phyloP scores from a whole-genome alignment of 1,140 invertebrate genomes.

The Solen grandis region DNA sequence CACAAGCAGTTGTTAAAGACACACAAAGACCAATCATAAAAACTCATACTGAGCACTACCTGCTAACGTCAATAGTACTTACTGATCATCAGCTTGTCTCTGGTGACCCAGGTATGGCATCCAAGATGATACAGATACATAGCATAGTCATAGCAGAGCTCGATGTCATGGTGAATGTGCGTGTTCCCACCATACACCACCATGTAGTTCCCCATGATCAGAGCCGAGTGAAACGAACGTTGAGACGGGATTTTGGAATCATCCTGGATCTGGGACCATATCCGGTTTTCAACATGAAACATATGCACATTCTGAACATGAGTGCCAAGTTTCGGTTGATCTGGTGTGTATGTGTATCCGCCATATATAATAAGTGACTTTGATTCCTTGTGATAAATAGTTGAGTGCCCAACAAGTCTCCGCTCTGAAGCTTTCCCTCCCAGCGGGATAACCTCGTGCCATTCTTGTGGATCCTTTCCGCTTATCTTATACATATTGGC shows the following conservation, averaged over 20 bases:
- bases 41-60: too few species aligned
- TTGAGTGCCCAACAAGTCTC: constrained; percentile 93
- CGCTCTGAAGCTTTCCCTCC: constrained; percentile 93
- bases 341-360: constrained; percentile 85
- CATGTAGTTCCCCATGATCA: constrained; percentile 95
- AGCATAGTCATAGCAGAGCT: constrained; percentile 95
- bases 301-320: constrained; percentile 90
- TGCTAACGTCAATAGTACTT: too few species aligned
- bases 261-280: constrained; percentile 81
- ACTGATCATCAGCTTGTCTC: constrained; percentile 42
- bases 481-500: constrained; percentile 80
- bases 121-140: constrained; percentile 96
- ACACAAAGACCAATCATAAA: too few species aligned
- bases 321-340: constrained; percentile 75
- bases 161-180: constrained; percentile 94
- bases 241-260: constrained; percentile 90
- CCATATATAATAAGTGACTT: constrained; percentile 95
- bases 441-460: constrained; percentile 81
- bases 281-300: constrained; percentile 87
- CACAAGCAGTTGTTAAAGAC: too few species aligned
- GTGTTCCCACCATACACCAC: constrained; percentile 94
- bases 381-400: constrained; percentile 90
- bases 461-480: constrained; percentile 68
- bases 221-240: constrained; percentile 94
- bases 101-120: constrained; percentile 94